Evolutionary conservation across 1,140 invertebrate species (phyloP), one percentile per base, ranked within the genome.

Genomic region (Drosophila obscura): DNA sequence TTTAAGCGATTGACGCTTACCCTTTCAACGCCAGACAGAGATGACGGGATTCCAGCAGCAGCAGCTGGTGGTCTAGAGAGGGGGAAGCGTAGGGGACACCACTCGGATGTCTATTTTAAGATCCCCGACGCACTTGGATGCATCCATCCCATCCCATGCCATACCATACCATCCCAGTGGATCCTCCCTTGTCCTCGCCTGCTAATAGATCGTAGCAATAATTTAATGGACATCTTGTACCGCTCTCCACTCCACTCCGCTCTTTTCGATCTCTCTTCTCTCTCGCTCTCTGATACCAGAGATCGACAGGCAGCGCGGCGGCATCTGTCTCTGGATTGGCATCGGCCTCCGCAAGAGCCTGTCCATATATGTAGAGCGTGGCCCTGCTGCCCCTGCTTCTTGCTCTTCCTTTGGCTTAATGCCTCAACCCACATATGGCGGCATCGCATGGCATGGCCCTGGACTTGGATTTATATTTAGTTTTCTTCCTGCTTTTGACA

Each of bases 191-290:
- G 62, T 71, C 68, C 64, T 76, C 75, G 77, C 69, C 76, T 50
- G 63, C 77, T 85, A 87, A 87, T 85, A 87, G 82, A 87, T 85
- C 69, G 81, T 68, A 64, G 82, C 82, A n/a, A n/a, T n/a, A n/a
- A n/a, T n/a, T n/a, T n/a, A n/a, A n/a, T n/a, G n/a, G n/a, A n/a
- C n/a, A n/a, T n/a, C n/a, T n/a, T n/a, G n/a, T n/a, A n/a, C n/a
- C n/a, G n/a, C n/a, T n/a, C n/a, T n/a, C n/a, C n/a, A n/a, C n/a
- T n/a, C n/a, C n/a, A n/a, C n/a, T n/a, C n/a, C n/a, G n/a, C n/a
- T n/a, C 41, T 43, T 43, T 24, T 9, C 9, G n/a, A n/a, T 8
- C 11, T 35, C 28, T 35, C 24, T 28, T 35, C 8, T 35, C 31
- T 3, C 8, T 9, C 28, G 2, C 7, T 31, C 31, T 35, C 31